Base-by-base conservation (phyloP, 2,113 vertebrate genomes). In the Tetrax tetrax region DNA sequence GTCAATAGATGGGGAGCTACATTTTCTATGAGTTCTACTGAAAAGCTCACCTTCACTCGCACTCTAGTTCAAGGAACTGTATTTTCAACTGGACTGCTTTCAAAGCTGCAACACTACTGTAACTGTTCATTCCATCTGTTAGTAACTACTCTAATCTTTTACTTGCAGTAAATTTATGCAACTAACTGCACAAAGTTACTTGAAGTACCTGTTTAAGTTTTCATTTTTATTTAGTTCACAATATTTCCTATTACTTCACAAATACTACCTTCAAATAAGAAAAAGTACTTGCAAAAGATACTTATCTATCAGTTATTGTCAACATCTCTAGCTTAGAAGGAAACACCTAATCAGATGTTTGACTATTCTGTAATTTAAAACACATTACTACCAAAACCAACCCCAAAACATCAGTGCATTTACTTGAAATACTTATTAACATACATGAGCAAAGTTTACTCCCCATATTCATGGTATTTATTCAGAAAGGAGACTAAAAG, bases 211-310 rank as follows among this genome's bases (percentile, higher is more conserved):
- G 53, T 45, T 69, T 80, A 74, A 78, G 48, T 79, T 68, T 94
- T 63, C 4, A 33, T 70, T 79, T 70, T 51, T 86, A 59, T 83
- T 91, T 90, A 96, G 76, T 74, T 27, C 59, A 94, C 93, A 90
- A 60, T 74, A 93, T 48, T 89, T 87, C 51, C 65, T 90, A 88
- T 92, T 70, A 95, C 83, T 83, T 90, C 87, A 93, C 91, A 94
- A 89, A 96, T 87, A 69, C 92, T 89, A 95, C 92, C 92, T 75
- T 50, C 94, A 87, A 91, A 48, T 72, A 76, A 93, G 66, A 90
- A 89, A 91, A 95, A 66, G 74, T 86, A 81, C 78, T 95, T 93
- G 80, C 15, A 86, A 75, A 85, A 91, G 60, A 72, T 87, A 84
- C 31, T 80, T 71, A 89, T 43, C 80, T 79, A 87, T 43, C 72